These are phyloP conservation scores for Perizoma flavofasciatum DNA, from an alignment of 2,888 invertebrate species.

Conservation along the genomic window DNA sequence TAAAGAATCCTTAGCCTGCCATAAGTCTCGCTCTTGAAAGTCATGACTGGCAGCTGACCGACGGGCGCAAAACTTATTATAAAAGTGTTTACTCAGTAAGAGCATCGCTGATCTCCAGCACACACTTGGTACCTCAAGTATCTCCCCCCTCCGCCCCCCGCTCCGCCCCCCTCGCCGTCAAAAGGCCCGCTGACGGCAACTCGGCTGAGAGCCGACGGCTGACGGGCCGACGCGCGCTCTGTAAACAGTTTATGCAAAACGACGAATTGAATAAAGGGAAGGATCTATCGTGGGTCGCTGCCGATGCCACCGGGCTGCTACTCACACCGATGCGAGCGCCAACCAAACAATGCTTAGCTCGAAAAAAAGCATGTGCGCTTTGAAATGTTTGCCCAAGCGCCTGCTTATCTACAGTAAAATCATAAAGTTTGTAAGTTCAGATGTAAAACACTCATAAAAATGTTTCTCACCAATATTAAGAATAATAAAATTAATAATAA, in stretches of 20 bases:
- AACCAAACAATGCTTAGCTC: not conserved
- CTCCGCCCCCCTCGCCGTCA: constrained; percentile 14
- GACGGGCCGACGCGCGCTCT: constrained; percentile 40
- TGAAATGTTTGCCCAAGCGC: too few relatives aligned
- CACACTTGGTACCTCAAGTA: constrained; percentile 11
- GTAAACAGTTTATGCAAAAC: constrained; percentile 79
- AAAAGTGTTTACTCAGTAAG: constrained; percentile 3
- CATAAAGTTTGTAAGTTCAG: too few relatives aligned
- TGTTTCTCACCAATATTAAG: too few relatives aligned
- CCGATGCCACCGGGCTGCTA: constrained; percentile 33
- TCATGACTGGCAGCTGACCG: not conserved
- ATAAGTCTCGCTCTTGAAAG: too few relatives aligned
- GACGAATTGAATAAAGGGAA: constrained; percentile 72
- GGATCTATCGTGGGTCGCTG: constrained; percentile 50
- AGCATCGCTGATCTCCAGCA: constrained; percentile 1
- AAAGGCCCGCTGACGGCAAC: constrained; percentile 14
- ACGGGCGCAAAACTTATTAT: not conserved
- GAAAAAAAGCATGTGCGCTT: too few relatives aligned
- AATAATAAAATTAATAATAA: too few relatives aligned
- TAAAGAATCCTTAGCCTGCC: too few relatives aligned
- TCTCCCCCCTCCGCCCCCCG: not conserved
- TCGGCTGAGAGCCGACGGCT: constrained; percentile 19
- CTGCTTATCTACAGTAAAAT: too few relatives aligned
- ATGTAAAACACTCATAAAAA: too few relatives aligned
- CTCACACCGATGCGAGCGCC: constrained; percentile 44